Evolutionary conservation across 2,113 vertebrate genomes (phyloP), one percentile per base, ranked within the genome.

Genomic region (Scytalopus superciliaris): DNA sequence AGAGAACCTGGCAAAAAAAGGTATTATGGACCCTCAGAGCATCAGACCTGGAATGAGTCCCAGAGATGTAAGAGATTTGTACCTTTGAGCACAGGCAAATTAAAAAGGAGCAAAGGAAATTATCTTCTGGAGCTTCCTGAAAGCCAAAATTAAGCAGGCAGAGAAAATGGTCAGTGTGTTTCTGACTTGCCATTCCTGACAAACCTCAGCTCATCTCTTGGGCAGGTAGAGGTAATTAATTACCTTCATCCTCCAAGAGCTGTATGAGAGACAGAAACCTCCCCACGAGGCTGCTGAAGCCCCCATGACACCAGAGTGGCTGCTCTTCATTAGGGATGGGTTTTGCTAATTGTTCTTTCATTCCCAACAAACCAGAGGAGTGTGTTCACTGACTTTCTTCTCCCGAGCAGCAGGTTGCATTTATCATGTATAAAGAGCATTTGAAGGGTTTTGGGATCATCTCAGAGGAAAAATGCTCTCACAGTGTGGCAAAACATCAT

Each of bases 81-180:
- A 82, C 24, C 44, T 84, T 44, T 52, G 52, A 82, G 87, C 33
- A 72, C 6, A 49, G 33, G 42, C 39, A 57, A 84, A 52, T 44
- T 3, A 59, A 81, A 77, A 74, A 63, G 27, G 30, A 92, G 64
- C 1, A 7, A 86, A 49, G 57, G 6, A 63, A 92, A 67, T 33
- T 12, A 66, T 77, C 94, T 62, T 64, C 92, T 67, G 49, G 53
- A 78, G 63, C 55, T 56, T 66, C 83, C 90, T 94, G 95, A 55
- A 96, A 97, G 94, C 82, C 73, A 93, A 50, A 95, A 73, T 21
- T 45, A 17, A 88, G 72, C 85, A 96, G 79, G 85, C 55, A 62
- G 0, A 24, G 84, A 83, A 88, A 77, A 66, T 5, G 8, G 19
- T 16, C 50, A 75, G 31, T 0, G 0, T 56, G 49, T 7, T 87